Evolutionary conservation across 1,140 invertebrate species (phyloP).

Genomic region (Cydia amplana): DNA sequence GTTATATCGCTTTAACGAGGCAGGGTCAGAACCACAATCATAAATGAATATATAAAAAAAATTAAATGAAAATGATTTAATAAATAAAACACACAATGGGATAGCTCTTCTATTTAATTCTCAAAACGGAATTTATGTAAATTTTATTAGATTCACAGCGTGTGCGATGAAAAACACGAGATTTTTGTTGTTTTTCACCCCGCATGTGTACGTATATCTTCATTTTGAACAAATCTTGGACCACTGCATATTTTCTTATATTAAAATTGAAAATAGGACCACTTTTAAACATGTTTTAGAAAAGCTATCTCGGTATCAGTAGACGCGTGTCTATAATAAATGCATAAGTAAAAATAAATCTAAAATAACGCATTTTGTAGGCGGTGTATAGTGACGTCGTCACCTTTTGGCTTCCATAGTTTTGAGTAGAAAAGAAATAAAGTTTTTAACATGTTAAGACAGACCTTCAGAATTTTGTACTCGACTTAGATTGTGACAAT

Average conservation of each 20-base stretch:
- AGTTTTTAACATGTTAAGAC: slow-evolving; percentile 50
- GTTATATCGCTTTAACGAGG: slow-evolving; percentile 74
- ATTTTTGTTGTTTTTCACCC: slow-evolving; percentile 10
- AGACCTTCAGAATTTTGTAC: slow-evolving; percentile 63
- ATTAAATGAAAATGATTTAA: slow-evolving; percentile 47
- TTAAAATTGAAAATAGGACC: slow-evolving; percentile 60
- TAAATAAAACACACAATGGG: slow-evolving; percentile 50
- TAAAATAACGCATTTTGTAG: slow-evolving; percentile 54
- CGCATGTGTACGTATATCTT: slow-evolving; percentile 28
- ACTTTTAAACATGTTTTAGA: slow-evolving; percentile 58
- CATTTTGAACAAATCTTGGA: slow-evolving; percentile 59
- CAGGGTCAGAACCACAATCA: slow-evolving; percentile 74
- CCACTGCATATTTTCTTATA: slow-evolving; percentile 70
- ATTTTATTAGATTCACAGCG: neutral
- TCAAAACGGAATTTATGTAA: slow-evolving; percentile 20
- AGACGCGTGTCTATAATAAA: slow-evolving; percentile 59
- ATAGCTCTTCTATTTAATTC: slow-evolving; percentile 57
- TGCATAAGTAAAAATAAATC: slow-evolving; percentile 46
- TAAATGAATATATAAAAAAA: slow-evolving; percentile 57
- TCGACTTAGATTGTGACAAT: slow-evolving; percentile 50
- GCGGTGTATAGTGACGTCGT: slow-evolving; percentile 53
- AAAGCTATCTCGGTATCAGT: slow-evolving; percentile 70
- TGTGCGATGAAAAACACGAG: neutral
- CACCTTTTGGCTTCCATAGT: slow-evolving; percentile 75
- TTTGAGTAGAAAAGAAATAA: slow-evolving; percentile 52